Evolutionary conservation across 2,113 vertebrate genomes (phyloP).

Genomic region (Cyprinodon brontotheroides): DNA sequence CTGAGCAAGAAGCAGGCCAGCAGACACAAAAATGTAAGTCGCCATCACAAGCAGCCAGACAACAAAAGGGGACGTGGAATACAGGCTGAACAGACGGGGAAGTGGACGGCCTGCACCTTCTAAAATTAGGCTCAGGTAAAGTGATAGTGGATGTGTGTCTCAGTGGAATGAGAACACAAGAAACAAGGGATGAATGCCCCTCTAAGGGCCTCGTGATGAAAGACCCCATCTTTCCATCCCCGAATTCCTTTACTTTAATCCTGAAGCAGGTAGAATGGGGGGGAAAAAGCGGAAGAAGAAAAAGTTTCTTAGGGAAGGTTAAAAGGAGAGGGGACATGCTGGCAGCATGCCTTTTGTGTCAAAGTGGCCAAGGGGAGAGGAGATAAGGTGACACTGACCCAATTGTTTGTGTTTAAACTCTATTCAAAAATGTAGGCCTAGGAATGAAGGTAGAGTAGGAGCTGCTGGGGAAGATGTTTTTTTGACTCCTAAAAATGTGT

Average conservation of each 20-base stretch:
- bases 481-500: background rate
- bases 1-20: too few relatives aligned
- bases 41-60: background rate
- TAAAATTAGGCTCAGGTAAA: slow-evolving; percentile 46
- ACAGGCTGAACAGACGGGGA: slow-evolving; percentile 18
- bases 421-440: background rate
- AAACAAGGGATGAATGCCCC: slow-evolving; percentile 30
- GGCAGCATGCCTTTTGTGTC: slow-evolving; percentile 16
- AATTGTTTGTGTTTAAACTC: background rate
- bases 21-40: background rate
- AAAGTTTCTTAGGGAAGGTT: background rate
- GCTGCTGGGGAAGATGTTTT: background rate
- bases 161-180: slow-evolving; percentile 43
- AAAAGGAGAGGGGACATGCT: background rate
- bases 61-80: slow-evolving; percentile 31
- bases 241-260: slow-evolving; percentile 57
- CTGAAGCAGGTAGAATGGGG: slow-evolving; percentile 30
- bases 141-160: slow-evolving; percentile 49
- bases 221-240: slow-evolving; percentile 31
- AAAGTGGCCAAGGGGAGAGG: background rate
- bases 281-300: background rate
- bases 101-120: slow-evolving; percentile 4
- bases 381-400: background rate
- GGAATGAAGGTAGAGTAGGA: background rate
- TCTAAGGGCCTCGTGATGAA: slow-evolving; percentile 31